These are phyloP conservation scores for Platygyra sinensis DNA, from an alignment of 64 coral and sea anemone species.

Conservation along the genomic window DNA sequence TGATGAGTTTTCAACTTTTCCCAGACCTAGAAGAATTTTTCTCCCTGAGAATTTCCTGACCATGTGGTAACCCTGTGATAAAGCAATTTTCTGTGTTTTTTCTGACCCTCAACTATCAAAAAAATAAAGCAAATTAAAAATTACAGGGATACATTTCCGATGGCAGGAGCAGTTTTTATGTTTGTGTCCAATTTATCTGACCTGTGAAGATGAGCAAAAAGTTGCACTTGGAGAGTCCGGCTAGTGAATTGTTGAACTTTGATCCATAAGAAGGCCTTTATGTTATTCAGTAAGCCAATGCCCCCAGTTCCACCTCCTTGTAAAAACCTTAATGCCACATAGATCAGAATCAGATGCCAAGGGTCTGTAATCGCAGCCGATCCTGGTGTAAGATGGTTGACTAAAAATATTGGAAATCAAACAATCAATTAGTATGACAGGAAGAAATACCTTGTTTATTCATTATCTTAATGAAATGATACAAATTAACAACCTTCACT, in stretches of 20 bases:
- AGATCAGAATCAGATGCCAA: conserved; percentile 76
- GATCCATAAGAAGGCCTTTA: conserved; percentile 93
- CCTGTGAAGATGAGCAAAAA: conserved; percentile 97
- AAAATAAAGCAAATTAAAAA: no score
- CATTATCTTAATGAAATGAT: no score
- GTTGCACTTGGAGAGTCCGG: conserved; percentile 89
- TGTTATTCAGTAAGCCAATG: conserved; percentile 78
- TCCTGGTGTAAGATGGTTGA: conserved; percentile 76
- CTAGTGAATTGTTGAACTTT: conserved; percentile 95
- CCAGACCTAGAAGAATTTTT: no score
- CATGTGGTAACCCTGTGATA: no score
- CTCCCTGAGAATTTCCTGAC: no score
- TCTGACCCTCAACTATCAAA: no score
- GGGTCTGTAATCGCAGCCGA: conserved; percentile 62
- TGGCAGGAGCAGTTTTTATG: no score
- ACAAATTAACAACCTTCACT: not conserved
- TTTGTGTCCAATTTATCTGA: not conserved
- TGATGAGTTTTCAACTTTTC: no score
- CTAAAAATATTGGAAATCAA: conserved; percentile 26
- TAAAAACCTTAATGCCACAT: conserved; percentile 81
- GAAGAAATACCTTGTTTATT: not conserved
- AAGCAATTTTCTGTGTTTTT: no score
- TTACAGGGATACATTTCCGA: no score
- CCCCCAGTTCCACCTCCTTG: conserved; percentile 84
- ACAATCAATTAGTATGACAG: not conserved